Percentiles rank a stretch among this genome's conserved stretches.
phyloP scores from a whole-genome alignment of 2,113 vertebrate genomes.

The Tetraodon nigroviridis region DNA sequence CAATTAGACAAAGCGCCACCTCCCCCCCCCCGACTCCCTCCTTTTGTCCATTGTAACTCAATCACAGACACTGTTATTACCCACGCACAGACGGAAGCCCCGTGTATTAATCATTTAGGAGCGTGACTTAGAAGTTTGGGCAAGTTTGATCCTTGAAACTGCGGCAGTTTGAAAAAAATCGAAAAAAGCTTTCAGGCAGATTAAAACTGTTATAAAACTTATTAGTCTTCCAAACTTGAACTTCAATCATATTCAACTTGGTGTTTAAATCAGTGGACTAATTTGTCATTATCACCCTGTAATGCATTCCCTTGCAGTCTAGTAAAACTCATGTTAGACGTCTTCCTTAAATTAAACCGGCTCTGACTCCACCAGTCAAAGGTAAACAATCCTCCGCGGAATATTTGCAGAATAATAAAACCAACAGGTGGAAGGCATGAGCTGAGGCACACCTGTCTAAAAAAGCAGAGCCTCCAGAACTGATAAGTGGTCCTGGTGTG shows the following conservation, averaged over 20 bases:
- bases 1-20: conserved; percentile 61
- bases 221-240: too few species aligned
- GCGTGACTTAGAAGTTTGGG: conserved; percentile 16
- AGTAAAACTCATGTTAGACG: neutral
- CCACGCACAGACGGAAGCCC: conserved; percentile 25
- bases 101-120: conserved; percentile 58
- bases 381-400: conserved; percentile 26
- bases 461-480: conserved; percentile 41
- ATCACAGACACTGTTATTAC: conserved; percentile 59
- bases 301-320: too few species aligned
- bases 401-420: conserved; percentile 75
- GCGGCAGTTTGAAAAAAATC: neutral
- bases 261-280: too few species aligned
- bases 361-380: conserved; percentile 66
- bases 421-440: conserved; percentile 74
- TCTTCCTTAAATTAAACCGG: conserved; percentile 47
- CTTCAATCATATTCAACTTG: too few species aligned
- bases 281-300: too few species aligned
- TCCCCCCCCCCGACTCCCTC: conserved; percentile 17
- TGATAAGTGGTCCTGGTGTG: conserved; percentile 53
- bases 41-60: conserved; percentile 68
- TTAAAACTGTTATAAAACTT: too few species aligned
- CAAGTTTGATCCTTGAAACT: conserved; percentile 10
- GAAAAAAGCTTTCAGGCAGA: neutral
- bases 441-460: conserved; percentile 66